Evolutionary conservation across 2,797 vertebrate species (phyloP).

Genomic region (Esox lucius): DNA sequence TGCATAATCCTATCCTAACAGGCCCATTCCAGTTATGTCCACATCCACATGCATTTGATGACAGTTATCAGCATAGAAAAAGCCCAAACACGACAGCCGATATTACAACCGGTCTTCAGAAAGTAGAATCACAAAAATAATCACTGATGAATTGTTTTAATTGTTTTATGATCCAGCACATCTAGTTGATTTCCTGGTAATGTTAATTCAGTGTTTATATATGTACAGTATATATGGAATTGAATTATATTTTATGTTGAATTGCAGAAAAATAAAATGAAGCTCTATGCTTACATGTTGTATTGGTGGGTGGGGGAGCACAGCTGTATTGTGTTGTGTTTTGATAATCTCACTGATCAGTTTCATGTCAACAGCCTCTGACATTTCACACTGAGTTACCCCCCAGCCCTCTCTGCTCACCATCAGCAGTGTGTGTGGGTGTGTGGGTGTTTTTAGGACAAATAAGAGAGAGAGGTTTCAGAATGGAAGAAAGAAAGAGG

Average conservation of each 20-base stretch:
- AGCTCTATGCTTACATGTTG: slow-evolving; percentile 19
- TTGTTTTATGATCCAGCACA: too few species aligned
- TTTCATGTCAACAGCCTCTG: neutral
- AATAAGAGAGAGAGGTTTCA: slow-evolving; percentile 15
- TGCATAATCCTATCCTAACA: too few species aligned
- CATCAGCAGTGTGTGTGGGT: neutral
- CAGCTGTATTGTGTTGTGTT: neutral
- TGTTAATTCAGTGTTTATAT: too few species aligned
- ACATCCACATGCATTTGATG: too few species aligned
- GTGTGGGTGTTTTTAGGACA: slow-evolving; percentile 1
- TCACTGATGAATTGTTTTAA: neutral
- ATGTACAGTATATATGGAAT: too few species aligned
- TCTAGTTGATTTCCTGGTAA: too few species aligned
- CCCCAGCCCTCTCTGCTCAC: neutral
- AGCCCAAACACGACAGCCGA: too few species aligned
- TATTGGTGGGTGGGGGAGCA: neutral
- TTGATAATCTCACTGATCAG: neutral
- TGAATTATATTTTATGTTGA: too few species aligned
- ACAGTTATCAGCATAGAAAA: too few species aligned
- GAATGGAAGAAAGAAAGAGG: neutral
- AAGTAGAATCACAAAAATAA: neutral
- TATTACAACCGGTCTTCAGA: too few species aligned
- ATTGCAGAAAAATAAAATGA: neutral
- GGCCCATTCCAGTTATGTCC: too few species aligned
- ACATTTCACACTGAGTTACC: neutral